These are phyloP conservation scores for Lepidurus packardi DNA, from an alignment of 1,140 invertebrate species.

Conservation along the genomic window DNA sequence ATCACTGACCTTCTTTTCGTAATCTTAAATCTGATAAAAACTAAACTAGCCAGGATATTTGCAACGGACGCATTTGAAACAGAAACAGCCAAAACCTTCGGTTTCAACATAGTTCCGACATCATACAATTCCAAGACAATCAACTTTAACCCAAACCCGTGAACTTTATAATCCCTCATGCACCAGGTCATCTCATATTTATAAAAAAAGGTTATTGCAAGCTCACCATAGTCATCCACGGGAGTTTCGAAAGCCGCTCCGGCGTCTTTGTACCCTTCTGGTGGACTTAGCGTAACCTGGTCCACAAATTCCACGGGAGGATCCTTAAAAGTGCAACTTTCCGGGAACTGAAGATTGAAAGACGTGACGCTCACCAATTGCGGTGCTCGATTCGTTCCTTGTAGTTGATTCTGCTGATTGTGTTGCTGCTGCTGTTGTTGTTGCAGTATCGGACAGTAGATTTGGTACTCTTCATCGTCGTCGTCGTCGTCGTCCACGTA, in stretches of 20 bases:
- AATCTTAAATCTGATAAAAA: neutral
- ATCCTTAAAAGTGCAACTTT: conserved; percentile 42
- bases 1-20: neutral
- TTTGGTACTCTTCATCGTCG: conserved; percentile 53
- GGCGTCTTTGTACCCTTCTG: conserved; percentile 76
- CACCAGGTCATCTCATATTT: neutral
- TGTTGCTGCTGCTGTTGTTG: conserved; percentile 22
- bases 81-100: neutral
- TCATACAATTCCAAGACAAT: neutral
- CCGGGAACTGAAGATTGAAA: conserved; percentile 38
- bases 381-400: conserved; percentile 22
- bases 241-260: conserved; percentile 31
- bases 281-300: conserved; percentile 73
- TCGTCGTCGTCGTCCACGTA: conserved; percentile 74
- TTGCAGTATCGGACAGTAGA: conserved; percentile 44
- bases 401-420: neutral
- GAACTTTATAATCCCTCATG: neutral
- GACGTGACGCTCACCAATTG: conserved; percentile 32
- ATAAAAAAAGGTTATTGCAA: neutral
- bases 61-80: neutral
- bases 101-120: conserved; percentile 4
- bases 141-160: neutral
- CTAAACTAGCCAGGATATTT: neutral
- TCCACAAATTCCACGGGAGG: conserved; percentile 60
- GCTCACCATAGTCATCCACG: conserved; percentile 27